Conservation (phyloP, 2,888 invertebrate genomes). For the Callinectes sapidus region DNA sequence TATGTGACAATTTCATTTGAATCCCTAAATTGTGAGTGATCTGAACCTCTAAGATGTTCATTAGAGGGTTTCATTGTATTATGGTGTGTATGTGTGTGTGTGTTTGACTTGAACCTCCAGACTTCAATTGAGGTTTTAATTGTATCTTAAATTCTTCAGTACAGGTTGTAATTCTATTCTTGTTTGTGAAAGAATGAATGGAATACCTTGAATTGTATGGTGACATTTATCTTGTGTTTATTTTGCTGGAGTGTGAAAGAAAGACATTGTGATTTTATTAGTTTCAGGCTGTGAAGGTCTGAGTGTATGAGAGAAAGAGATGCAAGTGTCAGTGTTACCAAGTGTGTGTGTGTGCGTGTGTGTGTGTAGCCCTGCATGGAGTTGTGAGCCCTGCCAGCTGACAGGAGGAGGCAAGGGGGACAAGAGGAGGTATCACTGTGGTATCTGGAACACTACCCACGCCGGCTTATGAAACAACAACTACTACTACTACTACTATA, state of each 20-base stretch:
- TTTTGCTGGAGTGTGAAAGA: background rate
- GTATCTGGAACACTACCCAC: slow-evolving; percentile 58
- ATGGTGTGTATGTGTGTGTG: too few relatives aligned
- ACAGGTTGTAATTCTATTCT: too few relatives aligned
- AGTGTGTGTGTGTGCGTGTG: background rate
- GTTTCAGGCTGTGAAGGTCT: background rate
- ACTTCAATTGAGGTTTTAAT: too few relatives aligned
- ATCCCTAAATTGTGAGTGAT: too few relatives aligned
- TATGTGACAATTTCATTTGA: too few relatives aligned
- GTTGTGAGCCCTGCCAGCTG: background rate
- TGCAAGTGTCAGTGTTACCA: background rate
- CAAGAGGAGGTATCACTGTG: slow-evolving; percentile 13
- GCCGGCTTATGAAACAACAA: slow-evolving; percentile 35
- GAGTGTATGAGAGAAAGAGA: background rate
- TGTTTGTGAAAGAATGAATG: background rate
- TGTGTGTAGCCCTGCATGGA: background rate
- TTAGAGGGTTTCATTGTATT: too few relatives aligned
- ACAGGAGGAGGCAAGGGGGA: background rate
- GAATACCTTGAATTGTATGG: background rate
- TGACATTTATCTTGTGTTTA: background rate
- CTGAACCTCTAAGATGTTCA: too few relatives aligned
- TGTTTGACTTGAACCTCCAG: too few relatives aligned
- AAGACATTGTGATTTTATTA: background rate
- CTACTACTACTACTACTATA: slow-evolving; percentile 3
- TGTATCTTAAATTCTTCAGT: too few relatives aligned